phyloP scores from a whole-genome alignment of 1,140 invertebrate genomes.

The Gonatopus flavifemur region DNA sequence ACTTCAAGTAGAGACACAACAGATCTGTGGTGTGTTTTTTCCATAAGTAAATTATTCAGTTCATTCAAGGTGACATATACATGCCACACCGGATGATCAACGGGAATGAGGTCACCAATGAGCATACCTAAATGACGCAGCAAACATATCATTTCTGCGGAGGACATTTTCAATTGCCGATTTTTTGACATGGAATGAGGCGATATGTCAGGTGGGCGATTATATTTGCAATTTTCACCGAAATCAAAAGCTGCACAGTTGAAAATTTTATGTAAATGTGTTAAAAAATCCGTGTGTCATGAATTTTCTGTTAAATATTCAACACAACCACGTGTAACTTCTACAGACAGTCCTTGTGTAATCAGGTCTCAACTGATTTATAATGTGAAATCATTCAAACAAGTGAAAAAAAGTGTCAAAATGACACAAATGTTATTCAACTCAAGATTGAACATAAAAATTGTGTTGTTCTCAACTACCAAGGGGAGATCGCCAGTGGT shows the following conservation, averaged over 20 bases:
- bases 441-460: no score
- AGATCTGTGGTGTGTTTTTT: background rate
- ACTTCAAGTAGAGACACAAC: background rate
- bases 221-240: background rate
- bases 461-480: no score
- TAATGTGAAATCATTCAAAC: no score
- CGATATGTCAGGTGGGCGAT: background rate
- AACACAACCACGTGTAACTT: no score
- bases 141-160: background rate
- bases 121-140: constrained; percentile 1
- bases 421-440: no score
- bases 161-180: background rate
- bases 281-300: no score
- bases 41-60: background rate
- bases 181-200: background rate
- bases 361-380: no score
- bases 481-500: no score
- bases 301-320: no score
- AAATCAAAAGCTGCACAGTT: background rate
- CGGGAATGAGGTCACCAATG: background rate
- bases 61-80: background rate
- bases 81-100: background rate
- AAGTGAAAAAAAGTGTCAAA: no score
- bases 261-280: no score
- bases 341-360: no score